Base-by-base conservation (phyloP, 2,888 invertebrate genomes). In the Villa cingulata region DNA sequence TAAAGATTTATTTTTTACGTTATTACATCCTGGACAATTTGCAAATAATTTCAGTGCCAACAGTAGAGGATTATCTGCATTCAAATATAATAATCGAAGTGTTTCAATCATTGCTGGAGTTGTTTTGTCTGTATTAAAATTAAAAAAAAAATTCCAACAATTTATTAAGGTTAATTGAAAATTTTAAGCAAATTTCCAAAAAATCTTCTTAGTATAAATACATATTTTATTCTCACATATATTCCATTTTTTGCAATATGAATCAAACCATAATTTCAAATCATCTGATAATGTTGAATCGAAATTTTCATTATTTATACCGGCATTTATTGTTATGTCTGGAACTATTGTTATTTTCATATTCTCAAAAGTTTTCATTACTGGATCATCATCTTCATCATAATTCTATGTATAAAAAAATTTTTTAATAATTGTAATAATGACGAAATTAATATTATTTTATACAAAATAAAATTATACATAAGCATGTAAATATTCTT, bases 291-390 rank as follows among this genome's bases (percentile, higher is more conserved):
- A 51, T 2, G 53, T 54, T 23, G 62, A 58, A 52, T 70, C 64
- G 39, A 69, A 69, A 50, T 65, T 57, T 38, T 59, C 53, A 1
- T 61, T 63, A 56, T 66, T 58, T n/a, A 69, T 53, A 9, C 66
- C 68, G 29, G 69, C 69, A 32, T 59, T 61, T 19, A 53, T 54
- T 7, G 65, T 66, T 37, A 68, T 67, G 54, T 69, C 64, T 37
- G 65, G 64, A 46, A 69, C 57, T 34, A 68, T 59, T 37, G 64
- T 66, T 43, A 68, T 66, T 57, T 66, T 68, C 20, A 69, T 53
- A 45, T 60, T 57, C 44, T 59, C 51, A 12, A 58, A 50, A 1
- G 57, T 55, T 43, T 57, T 54, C 16, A 51, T 48, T 19, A 55
- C 44, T 34, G 54, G 45, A 18, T 48, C 19, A 17, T 37, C 16